A percentile compares a stretch with the other conserved stretches of the same genome.
Evolutionary conservation across 2,888 invertebrate species (phyloP).

Genomic region (Dexiosoma caninum): DNA sequence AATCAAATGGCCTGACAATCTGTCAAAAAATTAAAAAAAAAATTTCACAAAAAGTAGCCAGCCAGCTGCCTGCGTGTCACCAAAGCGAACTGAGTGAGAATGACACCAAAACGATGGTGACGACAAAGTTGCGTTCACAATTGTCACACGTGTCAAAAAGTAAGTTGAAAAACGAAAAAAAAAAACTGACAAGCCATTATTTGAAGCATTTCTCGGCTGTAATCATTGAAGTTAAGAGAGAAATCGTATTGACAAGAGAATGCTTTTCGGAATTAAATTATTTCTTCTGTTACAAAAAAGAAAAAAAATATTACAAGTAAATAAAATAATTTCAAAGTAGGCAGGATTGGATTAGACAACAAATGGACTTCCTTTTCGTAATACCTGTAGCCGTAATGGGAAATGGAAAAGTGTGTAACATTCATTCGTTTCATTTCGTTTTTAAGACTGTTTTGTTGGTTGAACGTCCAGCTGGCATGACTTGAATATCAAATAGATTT

Average conservation of each 20-base stretch:
- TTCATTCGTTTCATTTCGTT: not conserved
- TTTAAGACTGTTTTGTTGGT: not conserved
- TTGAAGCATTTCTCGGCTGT: constrained; percentile 4
- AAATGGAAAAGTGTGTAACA: constrained; percentile 28
- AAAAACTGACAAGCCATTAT: constrained; percentile 37
- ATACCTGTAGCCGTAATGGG: constrained; percentile 39
- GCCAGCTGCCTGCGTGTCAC: constrained; percentile 24
- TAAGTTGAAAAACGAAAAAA: constrained; percentile 5
- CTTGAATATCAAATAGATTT: constrained; percentile 39
- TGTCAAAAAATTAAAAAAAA: constrained; percentile 57
- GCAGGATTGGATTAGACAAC: not conserved
- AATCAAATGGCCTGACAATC: constrained; percentile 57
- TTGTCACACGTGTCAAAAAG: constrained; percentile 48
- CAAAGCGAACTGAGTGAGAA: constrained; percentile 42
- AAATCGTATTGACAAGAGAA: not conserved
- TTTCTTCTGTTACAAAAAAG: too few relatives aligned
- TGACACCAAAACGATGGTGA: constrained; percentile 44
- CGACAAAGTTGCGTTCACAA: constrained; percentile 45
- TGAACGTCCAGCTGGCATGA: constrained; percentile 19
- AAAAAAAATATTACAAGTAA: not conserved
- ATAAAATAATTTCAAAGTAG: not conserved
- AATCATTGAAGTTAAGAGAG: constrained; percentile 11
- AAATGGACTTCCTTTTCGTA: constrained; percentile 23
- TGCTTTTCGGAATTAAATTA: not conserved
- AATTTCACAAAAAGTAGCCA: constrained; percentile 54